A percentile compares a stretch with the other conserved stretches of the same genome.
Conservation (phyloP, 2,113 vertebrate species). For the Protobothrops flavoviridis region DNA sequence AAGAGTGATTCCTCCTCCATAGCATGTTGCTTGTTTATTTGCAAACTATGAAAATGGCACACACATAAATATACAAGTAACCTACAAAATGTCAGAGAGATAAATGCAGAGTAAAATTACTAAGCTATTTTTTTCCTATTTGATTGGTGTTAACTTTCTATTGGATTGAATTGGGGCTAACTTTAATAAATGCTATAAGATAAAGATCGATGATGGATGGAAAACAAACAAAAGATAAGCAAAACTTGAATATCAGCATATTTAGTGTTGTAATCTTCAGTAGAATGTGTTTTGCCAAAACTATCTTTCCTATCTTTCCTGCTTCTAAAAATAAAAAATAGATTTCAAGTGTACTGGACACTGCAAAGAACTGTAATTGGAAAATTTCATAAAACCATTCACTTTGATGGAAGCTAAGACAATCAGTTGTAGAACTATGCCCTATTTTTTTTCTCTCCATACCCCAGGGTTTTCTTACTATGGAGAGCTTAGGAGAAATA, state of each 20-base stretch:
- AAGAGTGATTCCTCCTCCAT: background rate
- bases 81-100: background rate
- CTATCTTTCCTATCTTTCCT: background rate
- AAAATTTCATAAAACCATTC: background rate
- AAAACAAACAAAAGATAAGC: background rate
- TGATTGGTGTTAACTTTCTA: background rate
- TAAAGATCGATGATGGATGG: background rate
- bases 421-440: background rate
- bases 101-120: background rate
- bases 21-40: background rate
- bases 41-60: background rate
- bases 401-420: background rate
- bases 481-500: background rate
- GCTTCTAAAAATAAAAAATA: background rate
- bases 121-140: background rate
- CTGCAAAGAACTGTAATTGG: background rate
- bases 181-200: background rate
- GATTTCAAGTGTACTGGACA: background rate
- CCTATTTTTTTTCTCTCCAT: background rate
- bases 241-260: background rate
- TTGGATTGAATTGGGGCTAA: background rate
- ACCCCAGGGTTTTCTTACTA: background rate
- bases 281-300: background rate
- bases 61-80: background rate
- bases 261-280: background rate